These are phyloP conservation scores for Kuschelorhynchus macadamiae DNA, from an alignment of 2,888 invertebrate species.

Conservation along the genomic window DNA sequence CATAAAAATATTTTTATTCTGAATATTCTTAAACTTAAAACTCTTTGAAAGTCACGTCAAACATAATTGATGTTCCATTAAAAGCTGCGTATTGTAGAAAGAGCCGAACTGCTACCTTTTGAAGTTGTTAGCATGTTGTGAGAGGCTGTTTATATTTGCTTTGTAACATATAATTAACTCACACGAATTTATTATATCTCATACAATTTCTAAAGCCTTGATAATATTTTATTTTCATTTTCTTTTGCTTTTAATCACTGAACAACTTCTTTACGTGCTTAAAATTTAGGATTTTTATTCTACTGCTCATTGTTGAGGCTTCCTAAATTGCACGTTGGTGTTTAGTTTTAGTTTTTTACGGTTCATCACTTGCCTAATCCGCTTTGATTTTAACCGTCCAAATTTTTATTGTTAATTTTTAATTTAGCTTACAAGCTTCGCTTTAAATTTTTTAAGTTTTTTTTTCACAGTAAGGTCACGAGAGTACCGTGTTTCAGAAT, in stretches of 20 bases:
- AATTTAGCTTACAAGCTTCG: constrained; percentile 1
- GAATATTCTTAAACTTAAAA: too few species aligned
- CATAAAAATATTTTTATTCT: too few species aligned
- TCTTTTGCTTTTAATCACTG: too few species aligned
- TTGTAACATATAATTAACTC: constrained; percentile 11
- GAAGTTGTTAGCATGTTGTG: constrained; percentile 71
- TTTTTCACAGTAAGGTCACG: neutral
- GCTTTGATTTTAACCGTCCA: too few species aligned
- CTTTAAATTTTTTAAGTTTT: constrained; percentile 9
- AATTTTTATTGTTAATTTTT: too few species aligned
- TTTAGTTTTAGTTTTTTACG: constrained; percentile 28
- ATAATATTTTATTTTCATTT: too few species aligned
- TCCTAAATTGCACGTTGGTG: constrained; percentile 39
- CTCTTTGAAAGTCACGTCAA: too few species aligned
- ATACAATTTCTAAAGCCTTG: too few species aligned
- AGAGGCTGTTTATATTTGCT: constrained; percentile 51
- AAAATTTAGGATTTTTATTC: too few species aligned
- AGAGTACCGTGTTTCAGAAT: too few species aligned
- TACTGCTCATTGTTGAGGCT: neutral
- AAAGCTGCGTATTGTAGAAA: constrained; percentile 53
- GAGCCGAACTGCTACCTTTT: constrained; percentile 67
- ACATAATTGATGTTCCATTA: too few species aligned
- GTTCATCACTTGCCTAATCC: neutral
- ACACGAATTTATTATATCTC: constrained; percentile 2
- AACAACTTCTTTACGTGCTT: too few species aligned